phyloP scores from a whole-genome alignment of 2,797 vertebrate species.

The Thamnophis elegans region DNA sequence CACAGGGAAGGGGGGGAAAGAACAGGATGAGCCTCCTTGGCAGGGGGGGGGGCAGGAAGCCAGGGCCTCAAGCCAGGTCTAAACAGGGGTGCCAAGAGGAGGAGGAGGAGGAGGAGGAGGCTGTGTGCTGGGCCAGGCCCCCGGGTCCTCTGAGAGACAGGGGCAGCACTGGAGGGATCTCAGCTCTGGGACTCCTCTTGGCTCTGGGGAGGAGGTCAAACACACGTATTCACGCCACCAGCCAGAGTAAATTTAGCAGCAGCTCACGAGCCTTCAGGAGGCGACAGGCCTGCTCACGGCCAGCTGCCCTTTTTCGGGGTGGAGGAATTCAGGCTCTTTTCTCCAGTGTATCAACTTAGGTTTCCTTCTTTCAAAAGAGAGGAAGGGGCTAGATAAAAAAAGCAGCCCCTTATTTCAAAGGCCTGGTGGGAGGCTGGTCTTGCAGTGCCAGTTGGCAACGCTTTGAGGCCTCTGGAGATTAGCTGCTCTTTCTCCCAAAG shows the following conservation, averaged over 20 bases:
- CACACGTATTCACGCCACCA: neutral
- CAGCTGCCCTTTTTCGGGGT: neutral
- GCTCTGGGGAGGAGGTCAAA: neutral
- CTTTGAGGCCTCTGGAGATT: neutral
- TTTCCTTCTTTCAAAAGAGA: neutral
- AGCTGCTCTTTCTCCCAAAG: neutral
- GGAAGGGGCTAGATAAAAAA: neutral
- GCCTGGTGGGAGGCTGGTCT: neutral
- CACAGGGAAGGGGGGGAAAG: neutral
- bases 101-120: too few species aligned
- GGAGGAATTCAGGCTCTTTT: neutral
- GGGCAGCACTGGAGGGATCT: neutral
- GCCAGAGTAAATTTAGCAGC: conserved; percentile 16
- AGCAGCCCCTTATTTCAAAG: neutral
- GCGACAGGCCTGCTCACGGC: neutral
- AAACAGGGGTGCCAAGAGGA: neutral
- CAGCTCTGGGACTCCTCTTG: neutral
- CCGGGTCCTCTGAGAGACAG: too few species aligned
- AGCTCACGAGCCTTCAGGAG: neutral
- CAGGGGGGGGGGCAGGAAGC: neutral
- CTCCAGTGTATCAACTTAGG: neutral
- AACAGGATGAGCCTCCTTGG: neutral
- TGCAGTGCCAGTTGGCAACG: neutral
- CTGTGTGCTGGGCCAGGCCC: neutral
- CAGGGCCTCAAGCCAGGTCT: neutral